These are phyloP conservation scores for Cerastis leucographa DNA, from an alignment of 2,888 invertebrate genomes.

Conservation along the genomic window DNA sequence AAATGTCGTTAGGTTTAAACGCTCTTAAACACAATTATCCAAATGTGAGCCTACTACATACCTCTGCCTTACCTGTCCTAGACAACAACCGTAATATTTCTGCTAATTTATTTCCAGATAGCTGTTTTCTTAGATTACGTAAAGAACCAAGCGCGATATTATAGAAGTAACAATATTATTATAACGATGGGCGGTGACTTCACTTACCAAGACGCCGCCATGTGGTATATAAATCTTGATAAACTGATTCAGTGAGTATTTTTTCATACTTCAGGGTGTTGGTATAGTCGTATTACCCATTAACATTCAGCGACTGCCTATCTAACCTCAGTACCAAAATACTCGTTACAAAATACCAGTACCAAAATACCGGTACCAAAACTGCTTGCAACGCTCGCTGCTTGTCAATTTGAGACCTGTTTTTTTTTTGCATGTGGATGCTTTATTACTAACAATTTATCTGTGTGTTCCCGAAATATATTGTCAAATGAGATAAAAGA, in stretches of 20 bases:
- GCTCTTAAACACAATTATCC: too few species aligned
- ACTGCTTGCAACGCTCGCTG: conserved; percentile 8
- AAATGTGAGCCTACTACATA: too few species aligned
- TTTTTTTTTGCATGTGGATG: conserved; percentile 6
- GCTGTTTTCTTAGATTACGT: conserved; percentile 89
- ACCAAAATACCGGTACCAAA: background rate
- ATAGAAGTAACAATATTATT: conserved; percentile 93
- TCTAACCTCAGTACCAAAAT: background rate
- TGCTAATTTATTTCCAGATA: conserved; percentile 63
- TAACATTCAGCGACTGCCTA: too few species aligned
- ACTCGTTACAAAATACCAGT: background rate
- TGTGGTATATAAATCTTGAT: conserved; percentile 96
- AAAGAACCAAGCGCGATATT: conserved; percentile 89
- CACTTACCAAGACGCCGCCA: conserved; percentile 95
- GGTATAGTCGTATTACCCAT: background rate
- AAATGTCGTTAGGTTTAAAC: too few species aligned
- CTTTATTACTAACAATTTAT: background rate
- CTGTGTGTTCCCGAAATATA: background rate
- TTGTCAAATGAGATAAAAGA: background rate
- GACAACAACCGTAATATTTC: background rate
- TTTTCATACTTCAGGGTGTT: background rate
- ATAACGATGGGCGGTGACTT: conserved; percentile 98
- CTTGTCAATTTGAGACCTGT: background rate
- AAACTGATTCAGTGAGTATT: conserved; percentile 93
- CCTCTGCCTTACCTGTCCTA: background rate